Evolutionary conservation across 92 coral and sea anemone species (phyloP), one percentile per base, ranked within the genome.

Genomic region (Desmophyllum pertusum): DNA sequence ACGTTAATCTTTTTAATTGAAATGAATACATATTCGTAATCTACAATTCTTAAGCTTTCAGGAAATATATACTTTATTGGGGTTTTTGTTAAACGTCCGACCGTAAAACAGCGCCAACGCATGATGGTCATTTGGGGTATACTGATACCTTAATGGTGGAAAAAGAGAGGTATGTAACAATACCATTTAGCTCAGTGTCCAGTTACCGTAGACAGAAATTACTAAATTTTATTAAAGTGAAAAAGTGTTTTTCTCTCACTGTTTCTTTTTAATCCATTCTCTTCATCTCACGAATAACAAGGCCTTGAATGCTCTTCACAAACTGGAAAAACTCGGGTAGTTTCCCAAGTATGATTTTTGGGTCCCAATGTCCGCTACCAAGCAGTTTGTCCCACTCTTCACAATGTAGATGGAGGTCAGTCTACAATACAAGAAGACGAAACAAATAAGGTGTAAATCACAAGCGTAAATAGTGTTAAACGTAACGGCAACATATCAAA

Each of bases 321-420:
- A 77, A 77, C 51, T 39, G 41, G 6, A 75, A 33, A 53, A 75
- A 75, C 27, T 75, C 50, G 18, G 80, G 80, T 25, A 75, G 29
- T 42, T 77, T 77, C 33, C 33, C 6, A 15, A 27, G 31, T 38
- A 77, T 77, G 69, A 15, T 25, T 38, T 77, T 33, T 17, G 81
- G 69, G 37, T 77, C 81, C 81, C 81, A 77, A 1, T 11, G 35
- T 5, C 81, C 81, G 25, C 81, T 77, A 6, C 70, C 13, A 36
- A 77, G 51, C 39, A 39, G 30, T 33, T 36, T 59, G 70, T 77
- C 81, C 81, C 81, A 77, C 52, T 77, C 81, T 21, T 55, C 48
- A 15, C 69, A 59, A 15, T 76, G 69, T 55, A 38, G 18, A 37
- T 55, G 45, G 1, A 55, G 17, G 27, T 76, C 67, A 76, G 35